Conservation (phyloP, 2,113 vertebrate genomes). For the Varanus komodoensis region DNA sequence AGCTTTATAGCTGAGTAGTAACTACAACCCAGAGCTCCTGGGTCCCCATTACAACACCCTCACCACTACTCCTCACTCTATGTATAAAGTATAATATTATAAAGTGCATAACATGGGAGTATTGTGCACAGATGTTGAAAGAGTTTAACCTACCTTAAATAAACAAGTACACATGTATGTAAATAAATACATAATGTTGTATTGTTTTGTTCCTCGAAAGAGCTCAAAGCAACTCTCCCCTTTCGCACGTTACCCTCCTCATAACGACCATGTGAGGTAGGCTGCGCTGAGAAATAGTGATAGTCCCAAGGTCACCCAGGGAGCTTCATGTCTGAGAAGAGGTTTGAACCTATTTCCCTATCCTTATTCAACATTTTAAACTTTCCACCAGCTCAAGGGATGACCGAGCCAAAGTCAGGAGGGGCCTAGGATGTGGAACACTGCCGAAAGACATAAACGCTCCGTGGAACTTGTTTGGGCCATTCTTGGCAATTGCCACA, state of each 20-base stretch:
- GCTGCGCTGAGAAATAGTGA: background rate
- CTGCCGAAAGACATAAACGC: background rate
- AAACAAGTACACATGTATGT: too few relatives aligned
- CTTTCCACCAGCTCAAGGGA: background rate
- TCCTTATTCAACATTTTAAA: background rate
- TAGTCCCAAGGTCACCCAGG: background rate
- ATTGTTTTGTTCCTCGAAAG: background rate
- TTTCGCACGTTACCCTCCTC: background rate
- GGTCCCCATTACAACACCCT: too few relatives aligned
- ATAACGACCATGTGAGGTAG: too few relatives aligned
- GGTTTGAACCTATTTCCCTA: background rate
- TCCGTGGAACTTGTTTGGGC: background rate
- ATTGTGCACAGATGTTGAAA: too few relatives aligned
- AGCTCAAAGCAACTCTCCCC: background rate
- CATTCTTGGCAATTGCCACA: background rate
- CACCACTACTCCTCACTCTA: too few relatives aligned
- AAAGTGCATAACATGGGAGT: too few relatives aligned
- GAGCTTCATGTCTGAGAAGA: background rate
- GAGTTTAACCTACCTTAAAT: too few relatives aligned
- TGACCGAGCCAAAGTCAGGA: background rate
- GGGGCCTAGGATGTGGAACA: background rate
- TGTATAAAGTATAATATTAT: too few relatives aligned
- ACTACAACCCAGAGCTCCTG: too few relatives aligned
- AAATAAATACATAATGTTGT: background rate
- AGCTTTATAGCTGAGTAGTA: too few relatives aligned